Base-by-base conservation (phyloP, 1,140 invertebrate genomes). In the Notospermus geniculatus region DNA sequence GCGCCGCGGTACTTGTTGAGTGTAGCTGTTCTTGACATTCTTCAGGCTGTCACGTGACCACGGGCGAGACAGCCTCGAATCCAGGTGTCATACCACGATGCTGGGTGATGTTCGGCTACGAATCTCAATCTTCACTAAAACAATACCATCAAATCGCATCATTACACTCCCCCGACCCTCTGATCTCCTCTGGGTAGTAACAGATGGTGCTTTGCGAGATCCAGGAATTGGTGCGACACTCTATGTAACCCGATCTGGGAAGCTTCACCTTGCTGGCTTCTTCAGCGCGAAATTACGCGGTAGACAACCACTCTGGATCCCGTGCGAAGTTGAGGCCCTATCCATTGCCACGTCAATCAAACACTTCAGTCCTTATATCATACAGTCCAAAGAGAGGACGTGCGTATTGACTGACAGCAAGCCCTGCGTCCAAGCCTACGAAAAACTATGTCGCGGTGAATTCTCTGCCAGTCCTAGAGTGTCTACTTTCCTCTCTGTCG, bases 261-360 rank as follows among this genome's bases (percentile, higher is more conserved):
- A 61, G 22, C 4, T 59, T 17, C 28, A 13, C 17, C 41, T 67
- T 19, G 61, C 64, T 1, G 60, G 58, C 4, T 69, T 66, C 32
- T 69, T 69, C 22, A 64, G 64, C 45, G 58, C 58, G 7, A 64
- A 66, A 54, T 54, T 61, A 5, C 25, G 57, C 9, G 56, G 61
- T 45, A 57, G 58, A 7, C 64, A 66, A 29, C 53, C 32, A 15
- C 57, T 22, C 22, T 69, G 69, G 66, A 17, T 70, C 36, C 64
- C 64, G 22, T 70, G 66, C 57, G 66, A 68, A 39, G 41, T 71
- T 25, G 67, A 65, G 30, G 67, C 67, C 2, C 54, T 69, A 28
- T 43, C 39, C 4, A 71, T 71, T 25, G 60, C 59, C 29, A 58
- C 59, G 9, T 27, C 69, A 9, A 60, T 62, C 4, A 65, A 68